These are phyloP conservation scores for Fundulus diaphanus DNA, from an alignment of 2,797 vertebrate genomes.

Conservation along the genomic window DNA sequence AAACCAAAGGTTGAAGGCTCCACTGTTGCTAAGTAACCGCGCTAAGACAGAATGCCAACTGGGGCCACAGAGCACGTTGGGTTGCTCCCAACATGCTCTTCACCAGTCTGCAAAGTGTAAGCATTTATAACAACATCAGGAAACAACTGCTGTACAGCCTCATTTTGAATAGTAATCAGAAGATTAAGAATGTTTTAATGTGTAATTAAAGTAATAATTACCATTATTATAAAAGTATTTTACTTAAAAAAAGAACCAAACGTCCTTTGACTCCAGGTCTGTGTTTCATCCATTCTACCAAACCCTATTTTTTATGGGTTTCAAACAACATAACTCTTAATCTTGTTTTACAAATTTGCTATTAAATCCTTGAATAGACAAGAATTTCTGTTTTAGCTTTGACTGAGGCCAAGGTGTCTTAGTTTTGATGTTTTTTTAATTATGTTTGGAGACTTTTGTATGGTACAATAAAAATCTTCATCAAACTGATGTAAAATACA, in stretches of 20 bases:
- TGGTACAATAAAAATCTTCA: background rate
- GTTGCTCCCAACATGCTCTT: conserved; percentile 18
- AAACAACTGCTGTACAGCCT: background rate
- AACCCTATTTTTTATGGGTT: background rate
- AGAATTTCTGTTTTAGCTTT: background rate
- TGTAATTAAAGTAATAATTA: background rate
- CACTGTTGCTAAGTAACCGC: conserved; percentile 73
- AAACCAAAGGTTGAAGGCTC: conserved; percentile 58
- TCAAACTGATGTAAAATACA: background rate
- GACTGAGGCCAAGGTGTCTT: background rate
- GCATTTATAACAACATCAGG: background rate
- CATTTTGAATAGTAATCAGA: background rate
- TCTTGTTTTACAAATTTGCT: too few relatives aligned
- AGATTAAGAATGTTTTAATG: background rate
- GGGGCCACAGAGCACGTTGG: conserved; percentile 34
- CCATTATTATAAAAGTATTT: background rate
- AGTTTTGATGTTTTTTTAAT: background rate
- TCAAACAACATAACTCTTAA: background rate
- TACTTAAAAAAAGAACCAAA: background rate
- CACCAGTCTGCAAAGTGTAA: conserved; percentile 6
- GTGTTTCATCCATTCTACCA: too few relatives aligned
- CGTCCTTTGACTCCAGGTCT: background rate
- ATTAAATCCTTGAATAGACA: background rate
- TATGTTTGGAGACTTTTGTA: too few relatives aligned
- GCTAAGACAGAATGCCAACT: conserved; percentile 31